A percentile compares a stretch with the other conserved stretches of the same genome.
Conservation (phyloP, 1,140 invertebrate species). For the Kradibia gibbosae region DNA sequence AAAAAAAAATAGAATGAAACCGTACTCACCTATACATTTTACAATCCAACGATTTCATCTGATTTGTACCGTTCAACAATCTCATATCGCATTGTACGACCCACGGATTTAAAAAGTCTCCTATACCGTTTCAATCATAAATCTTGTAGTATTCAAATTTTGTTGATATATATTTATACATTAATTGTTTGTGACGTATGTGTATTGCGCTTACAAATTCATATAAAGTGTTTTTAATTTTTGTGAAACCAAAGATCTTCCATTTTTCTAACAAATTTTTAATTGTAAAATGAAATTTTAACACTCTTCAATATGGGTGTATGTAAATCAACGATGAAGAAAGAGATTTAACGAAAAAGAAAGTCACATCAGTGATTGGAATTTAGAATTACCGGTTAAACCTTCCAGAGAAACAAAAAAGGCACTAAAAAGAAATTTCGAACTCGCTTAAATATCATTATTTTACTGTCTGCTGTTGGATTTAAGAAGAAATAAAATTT, state of each 20-base stretch:
- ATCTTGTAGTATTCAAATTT: slow-evolving; percentile 29
- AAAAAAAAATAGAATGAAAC: slow-evolving; percentile 22
- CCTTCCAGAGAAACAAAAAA: slow-evolving; percentile 21
- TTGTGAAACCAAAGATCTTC: no score
- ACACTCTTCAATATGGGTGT: neutral
- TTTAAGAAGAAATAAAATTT: no score
- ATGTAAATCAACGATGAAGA: slow-evolving; percentile 1
- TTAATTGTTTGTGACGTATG: no score
- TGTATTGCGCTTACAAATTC: no score
- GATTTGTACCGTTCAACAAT: slow-evolving; percentile 40
- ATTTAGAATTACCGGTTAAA: slow-evolving; percentile 32
- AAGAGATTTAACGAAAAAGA: slow-evolving; percentile 1
- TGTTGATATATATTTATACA: neutral
- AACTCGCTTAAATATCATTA: neutral
- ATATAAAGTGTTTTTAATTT: no score
- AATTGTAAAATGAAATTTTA: neutral
- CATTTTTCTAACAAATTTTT: no score
- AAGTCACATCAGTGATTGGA: slow-evolving; percentile 18
- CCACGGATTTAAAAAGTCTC: neutral
- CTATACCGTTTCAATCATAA: slow-evolving; percentile 40
- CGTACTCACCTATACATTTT: slow-evolving; percentile 38
- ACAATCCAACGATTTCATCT: slow-evolving; percentile 2
- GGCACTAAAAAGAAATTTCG: neutral
- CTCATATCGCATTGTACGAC: neutral
- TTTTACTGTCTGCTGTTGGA: neutral